phyloP scores from a whole-genome alignment of 2,113 vertebrate species.

The Naja naja region DNA sequence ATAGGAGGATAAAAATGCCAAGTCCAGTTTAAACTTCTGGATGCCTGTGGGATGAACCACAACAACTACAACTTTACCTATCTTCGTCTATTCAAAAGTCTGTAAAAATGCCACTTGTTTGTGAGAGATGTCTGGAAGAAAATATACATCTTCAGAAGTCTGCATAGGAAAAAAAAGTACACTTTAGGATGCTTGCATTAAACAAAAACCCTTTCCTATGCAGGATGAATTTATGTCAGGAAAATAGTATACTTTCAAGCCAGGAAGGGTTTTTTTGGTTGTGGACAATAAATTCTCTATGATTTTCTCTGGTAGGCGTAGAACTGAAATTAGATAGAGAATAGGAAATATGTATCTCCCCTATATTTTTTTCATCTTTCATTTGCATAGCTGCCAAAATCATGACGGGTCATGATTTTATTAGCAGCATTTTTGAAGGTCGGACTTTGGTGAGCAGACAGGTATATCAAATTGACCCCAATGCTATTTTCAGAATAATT shows the following conservation, averaged over 20 bases:
- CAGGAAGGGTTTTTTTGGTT: background rate
- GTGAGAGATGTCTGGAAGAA: background rate
- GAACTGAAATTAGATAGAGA: background rate
- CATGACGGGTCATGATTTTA: background rate
- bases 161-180: background rate
- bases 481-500: background rate
- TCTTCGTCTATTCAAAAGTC: background rate
- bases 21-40: background rate
- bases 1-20: background rate
- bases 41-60: background rate
- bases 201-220: background rate
- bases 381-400: background rate
- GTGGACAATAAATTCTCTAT: background rate
- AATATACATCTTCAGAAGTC: background rate
- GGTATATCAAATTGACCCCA: background rate
- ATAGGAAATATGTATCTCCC: background rate
- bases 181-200: background rate
- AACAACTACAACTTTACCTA: background rate
- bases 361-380: background rate
- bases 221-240: background rate
- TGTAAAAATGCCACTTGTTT: background rate
- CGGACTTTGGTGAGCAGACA: background rate
- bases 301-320: background rate
- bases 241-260: background rate
- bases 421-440: background rate